phyloP scores from a whole-genome alignment of 2,113 vertebrate species.

The Sclerurus mexicanus region DNA sequence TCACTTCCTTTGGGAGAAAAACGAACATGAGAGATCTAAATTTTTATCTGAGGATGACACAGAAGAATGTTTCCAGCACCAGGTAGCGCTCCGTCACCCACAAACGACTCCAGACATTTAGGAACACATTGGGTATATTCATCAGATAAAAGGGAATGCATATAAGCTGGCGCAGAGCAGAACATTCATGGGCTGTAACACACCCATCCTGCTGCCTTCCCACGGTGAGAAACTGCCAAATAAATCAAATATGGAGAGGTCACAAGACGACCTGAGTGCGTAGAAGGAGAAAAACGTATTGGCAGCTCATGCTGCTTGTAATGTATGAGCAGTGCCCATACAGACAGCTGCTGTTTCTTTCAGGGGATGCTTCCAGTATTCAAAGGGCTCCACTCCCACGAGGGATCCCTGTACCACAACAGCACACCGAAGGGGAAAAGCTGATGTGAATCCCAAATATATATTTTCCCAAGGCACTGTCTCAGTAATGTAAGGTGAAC shows the following conservation, averaged over 20 bases:
- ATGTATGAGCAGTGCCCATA: neutral
- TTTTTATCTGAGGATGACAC: neutral
- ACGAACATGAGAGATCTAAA: neutral
- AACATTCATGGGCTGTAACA: neutral
- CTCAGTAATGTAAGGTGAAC: accelerated
- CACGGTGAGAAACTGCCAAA: neutral
- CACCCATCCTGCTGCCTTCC: slow-evolving; percentile 4
- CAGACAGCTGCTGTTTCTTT: neutral
- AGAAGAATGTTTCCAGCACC: neutral
- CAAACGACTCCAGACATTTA: neutral
- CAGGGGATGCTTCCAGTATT: accelerated
- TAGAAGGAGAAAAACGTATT: neutral
- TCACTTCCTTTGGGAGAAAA: neutral
- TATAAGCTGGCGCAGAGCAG: neutral
- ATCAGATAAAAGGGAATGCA: neutral
- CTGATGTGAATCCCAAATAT: accelerated
- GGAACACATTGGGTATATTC: neutral
- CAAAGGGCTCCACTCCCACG: neutral
- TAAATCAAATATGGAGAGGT: slow-evolving; percentile 8
- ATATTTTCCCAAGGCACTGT: neutral
- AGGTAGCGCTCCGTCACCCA: neutral
- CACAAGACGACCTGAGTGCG: neutral
- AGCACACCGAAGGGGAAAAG: accelerated
- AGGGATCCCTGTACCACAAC: accelerated
- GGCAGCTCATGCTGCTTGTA: neutral